Conservation (phyloP, 2,797 vertebrate species). For the Mormyrops attenuatus region DNA sequence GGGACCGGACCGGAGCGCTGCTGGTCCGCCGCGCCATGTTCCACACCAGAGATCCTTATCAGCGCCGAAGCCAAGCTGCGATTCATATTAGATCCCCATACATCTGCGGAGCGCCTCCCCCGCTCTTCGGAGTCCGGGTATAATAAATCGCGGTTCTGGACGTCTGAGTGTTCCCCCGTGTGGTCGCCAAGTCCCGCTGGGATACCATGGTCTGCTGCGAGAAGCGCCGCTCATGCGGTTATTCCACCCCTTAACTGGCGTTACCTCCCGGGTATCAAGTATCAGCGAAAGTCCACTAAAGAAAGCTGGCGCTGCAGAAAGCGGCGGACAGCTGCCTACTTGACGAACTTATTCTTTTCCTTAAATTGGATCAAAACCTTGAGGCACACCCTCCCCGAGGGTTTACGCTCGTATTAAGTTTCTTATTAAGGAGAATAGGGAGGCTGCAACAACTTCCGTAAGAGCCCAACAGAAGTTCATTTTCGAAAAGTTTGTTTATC, state of each 20-base stretch:
- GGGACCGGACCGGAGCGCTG: conserved; percentile 39
- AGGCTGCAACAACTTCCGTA: neutral
- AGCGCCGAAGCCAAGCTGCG: conserved; percentile 49
- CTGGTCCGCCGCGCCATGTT: conserved; percentile 57
- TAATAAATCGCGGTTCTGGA: conserved; percentile 11
- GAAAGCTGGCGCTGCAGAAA: neutral
- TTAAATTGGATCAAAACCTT: neutral
- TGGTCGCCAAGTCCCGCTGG: conserved; percentile 21
- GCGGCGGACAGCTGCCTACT: neutral
- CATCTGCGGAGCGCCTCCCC: conserved; percentile 36
- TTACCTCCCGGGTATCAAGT: conserved; percentile 43
- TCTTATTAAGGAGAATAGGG: neutral
- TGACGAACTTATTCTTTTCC: neutral
- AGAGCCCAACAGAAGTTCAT: neutral
- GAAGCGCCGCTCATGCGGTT: conserved; percentile 26
- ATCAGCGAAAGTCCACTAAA: conserved; percentile 38
- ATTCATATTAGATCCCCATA: conserved; percentile 46
- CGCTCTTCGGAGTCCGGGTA: neutral
- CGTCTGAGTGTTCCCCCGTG: conserved; percentile 17
- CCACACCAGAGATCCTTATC: conserved; percentile 41
- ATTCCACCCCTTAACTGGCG: conserved; percentile 25
- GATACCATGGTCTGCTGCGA: conserved; percentile 36
- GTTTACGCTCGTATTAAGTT: neutral
- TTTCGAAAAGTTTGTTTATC: neutral
- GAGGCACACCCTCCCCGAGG: neutral